Conservation (phyloP, 1,140 invertebrate species). For the Drosophila subobscura region DNA sequence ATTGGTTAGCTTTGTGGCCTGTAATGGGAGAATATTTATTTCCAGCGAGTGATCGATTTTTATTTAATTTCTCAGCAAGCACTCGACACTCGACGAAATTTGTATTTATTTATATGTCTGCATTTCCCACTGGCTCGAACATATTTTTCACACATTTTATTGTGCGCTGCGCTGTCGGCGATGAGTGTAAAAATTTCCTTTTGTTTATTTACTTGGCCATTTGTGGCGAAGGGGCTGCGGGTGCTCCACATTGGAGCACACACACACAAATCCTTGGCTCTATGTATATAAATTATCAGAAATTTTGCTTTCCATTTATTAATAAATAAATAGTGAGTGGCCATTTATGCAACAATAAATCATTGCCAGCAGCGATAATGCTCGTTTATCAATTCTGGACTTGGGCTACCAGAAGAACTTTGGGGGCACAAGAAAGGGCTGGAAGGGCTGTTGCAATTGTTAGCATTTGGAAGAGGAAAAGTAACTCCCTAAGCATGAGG, state of each 20-base stretch:
- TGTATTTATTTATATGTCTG: constrained; percentile 71
- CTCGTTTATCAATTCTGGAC: constrained; percentile 58
- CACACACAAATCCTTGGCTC: constrained; percentile 56
- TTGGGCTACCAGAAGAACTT: constrained; percentile 8
- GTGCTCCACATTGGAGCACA: constrained; percentile 64
- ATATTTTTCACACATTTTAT: constrained; percentile 81
- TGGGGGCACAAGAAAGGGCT: constrained; percentile 8
- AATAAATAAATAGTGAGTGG: constrained; percentile 55
- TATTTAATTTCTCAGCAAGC: constrained; percentile 70
- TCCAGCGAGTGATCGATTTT: constrained; percentile 70
- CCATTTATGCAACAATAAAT: constrained; percentile 75
- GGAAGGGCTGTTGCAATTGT: neutral
- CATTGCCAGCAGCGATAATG: constrained; percentile 64
- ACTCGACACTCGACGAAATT: constrained; percentile 29
- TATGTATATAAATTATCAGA: constrained; percentile 67
- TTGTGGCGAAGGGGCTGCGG: constrained; percentile 38
- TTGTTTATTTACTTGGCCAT: constrained; percentile 82
- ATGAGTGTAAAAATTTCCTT: constrained; percentile 72
- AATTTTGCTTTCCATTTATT: constrained; percentile 57
- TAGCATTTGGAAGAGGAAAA: neutral
- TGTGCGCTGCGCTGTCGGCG: constrained; percentile 54
- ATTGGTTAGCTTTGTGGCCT: constrained; percentile 28
- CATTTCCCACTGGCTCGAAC: constrained; percentile 58
- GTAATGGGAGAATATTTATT: constrained; percentile 42
- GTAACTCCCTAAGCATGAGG: neutral